These are phyloP conservation scores for Calidris pugnax DNA, from an alignment of 2,113 vertebrate genomes.

Conservation along the genomic window DNA sequence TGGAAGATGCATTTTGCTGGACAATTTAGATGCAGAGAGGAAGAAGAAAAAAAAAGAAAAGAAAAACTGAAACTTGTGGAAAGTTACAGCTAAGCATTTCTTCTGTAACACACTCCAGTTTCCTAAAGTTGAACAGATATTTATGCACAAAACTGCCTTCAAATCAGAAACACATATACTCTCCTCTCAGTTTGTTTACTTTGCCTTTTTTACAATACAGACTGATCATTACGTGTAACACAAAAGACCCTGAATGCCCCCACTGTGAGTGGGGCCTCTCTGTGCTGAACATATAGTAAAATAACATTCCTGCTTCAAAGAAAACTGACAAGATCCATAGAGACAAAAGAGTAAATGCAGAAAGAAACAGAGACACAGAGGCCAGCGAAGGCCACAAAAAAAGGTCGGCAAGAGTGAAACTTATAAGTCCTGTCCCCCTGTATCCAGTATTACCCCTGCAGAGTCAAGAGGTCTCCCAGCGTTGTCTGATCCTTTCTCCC, in stretches of 20 bases:
- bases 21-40: not conserved
- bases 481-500: not conserved
- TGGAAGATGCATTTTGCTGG: not conserved
- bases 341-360: slow-evolving; percentile 8
- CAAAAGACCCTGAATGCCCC: not conserved
- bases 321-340: not conserved
- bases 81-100: not conserved
- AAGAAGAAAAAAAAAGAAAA: not conserved
- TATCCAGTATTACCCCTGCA: not conserved
- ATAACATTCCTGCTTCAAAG: slow-evolving; percentile 32
- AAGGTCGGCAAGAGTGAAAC: slow-evolving; percentile 1
- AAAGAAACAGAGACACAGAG: not conserved
- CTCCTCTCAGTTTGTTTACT: not conserved
- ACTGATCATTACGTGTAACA: not conserved
- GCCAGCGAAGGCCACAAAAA: not conserved
- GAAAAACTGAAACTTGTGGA: not conserved
- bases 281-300: not conserved
- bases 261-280: not conserved
- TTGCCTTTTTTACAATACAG: not conserved
- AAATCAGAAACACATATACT: not conserved
- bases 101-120: not conserved
- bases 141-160: not conserved
- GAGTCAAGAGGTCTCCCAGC: not conserved
- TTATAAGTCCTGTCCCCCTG: not conserved
- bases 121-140: not conserved